A percentile compares a stretch with the other conserved stretches of the same genome.
Evolutionary conservation across 2,113 vertebrate species (phyloP).

Genomic region (Prochilodus magdalenae): DNA sequence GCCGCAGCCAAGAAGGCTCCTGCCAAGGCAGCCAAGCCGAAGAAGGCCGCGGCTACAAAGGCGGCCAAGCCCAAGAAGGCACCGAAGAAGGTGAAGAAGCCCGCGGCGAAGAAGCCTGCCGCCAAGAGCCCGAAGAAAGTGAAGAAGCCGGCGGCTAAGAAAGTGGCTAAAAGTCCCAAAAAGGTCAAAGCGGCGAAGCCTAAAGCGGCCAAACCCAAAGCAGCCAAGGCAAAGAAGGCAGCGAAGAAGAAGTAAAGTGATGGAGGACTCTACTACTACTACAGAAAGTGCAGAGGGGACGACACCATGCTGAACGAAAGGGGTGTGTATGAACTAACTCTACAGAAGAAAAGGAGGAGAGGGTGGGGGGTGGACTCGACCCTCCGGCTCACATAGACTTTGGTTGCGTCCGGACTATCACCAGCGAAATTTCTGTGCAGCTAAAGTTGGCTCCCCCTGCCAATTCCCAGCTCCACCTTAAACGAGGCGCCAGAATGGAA

Average conservation of each 20-base stretch:
- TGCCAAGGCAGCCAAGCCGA: conserved; percentile 39
- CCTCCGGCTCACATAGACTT: not conserved
- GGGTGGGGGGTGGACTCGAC: not conserved
- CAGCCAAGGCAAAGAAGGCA: conserved; percentile 49
- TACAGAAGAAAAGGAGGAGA: too few species aligned
- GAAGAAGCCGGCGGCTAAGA: conserved; percentile 58
- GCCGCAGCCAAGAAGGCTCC: conserved; percentile 39
- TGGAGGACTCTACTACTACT: too few species aligned
- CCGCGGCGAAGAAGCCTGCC: conserved; percentile 37
- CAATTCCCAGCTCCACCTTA: not conserved
- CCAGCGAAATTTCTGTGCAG: conserved; percentile 8
- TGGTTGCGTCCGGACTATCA: conserved; percentile 11
- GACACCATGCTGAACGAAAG: conserved; percentile 12
- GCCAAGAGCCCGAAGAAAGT: conserved; percentile 57
- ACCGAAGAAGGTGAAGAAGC: conserved; percentile 54
- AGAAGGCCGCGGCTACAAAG: conserved; percentile 39
- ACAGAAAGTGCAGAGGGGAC: conserved; percentile 30
- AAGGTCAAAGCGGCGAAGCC: conserved; percentile 56
- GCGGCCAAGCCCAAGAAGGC: conserved; percentile 45
- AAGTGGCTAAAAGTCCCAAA: conserved; percentile 57
- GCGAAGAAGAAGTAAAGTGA: conserved; percentile 50
- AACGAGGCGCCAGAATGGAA: not conserved
- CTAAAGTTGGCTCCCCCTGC: not conserved
- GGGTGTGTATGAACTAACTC: not conserved
- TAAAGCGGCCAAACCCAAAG: conserved; percentile 47